Base-by-base conservation (phyloP, 2,888 invertebrate species). In the Theodoxus fluviatilis region DNA sequence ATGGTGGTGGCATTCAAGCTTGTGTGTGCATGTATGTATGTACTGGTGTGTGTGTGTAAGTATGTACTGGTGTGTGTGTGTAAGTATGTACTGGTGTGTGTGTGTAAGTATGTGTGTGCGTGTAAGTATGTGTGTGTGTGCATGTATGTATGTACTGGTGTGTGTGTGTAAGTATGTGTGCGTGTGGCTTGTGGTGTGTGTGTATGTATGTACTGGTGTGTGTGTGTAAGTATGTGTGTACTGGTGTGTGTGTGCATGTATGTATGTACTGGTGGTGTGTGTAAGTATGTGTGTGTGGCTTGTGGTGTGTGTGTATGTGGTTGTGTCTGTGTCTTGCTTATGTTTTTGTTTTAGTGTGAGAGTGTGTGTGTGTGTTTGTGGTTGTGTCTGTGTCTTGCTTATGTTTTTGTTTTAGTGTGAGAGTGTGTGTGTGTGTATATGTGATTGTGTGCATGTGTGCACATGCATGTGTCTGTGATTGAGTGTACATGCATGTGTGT, bases 91-190 rank as follows among this genome's bases (percentile, higher is more conserved):
- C n/a, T n/a, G n/a, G n/a, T n/a, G n/a, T n/a, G n/a, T n/a, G n/a
- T n/a, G n/a, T 55, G 52, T 40, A 64, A 43, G 71, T 74, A 67
- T 55, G 71, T 55, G 18, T 33, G n/a, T 0, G 12, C 18, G 28
- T 49, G 18, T 59, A 31, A 22, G 18, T 18, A n/a, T 49, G 49
- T 22, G 22, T 22, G 6, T n/a, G 22, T n/a, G 38, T 33, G 3
- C 4, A 18, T 31, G 1, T 33, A 18, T 37, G 43, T n/a, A n/a
- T 33, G 31, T 33, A 37, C n/a, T 33, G 33, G 61, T 33, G 61
- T 61, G 61, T 61, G 61, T 61, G 61, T 61, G 35, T 61, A 37
- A 35, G 61, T 33, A n/a, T 61, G 61, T 61, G 61, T n/a, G 31
- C n/a, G n/a, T n/a, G n/a, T n/a, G n/a, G n/a, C n/a, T n/a, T n/a